Evolutionary conservation across 2,888 invertebrate species (phyloP), one percentile per base, ranked within the genome.

Genomic region (Deilephila elpenor): DNA sequence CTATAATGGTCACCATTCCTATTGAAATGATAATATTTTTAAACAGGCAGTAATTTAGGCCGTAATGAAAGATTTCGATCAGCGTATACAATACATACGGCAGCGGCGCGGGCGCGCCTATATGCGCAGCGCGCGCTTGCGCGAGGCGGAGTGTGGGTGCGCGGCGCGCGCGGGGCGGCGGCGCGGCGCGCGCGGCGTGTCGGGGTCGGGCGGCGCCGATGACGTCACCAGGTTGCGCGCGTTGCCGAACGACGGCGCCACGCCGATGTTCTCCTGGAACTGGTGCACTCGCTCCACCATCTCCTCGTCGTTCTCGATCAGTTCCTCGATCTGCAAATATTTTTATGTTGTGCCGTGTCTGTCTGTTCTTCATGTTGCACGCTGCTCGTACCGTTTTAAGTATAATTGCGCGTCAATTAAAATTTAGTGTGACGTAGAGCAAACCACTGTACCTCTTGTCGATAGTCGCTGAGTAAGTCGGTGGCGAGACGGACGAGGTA

Each of bases 401-500:
- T 5, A 59, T 8, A 59, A 11, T 29, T 14, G 7, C 14, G 53
- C 1, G 11, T 20, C 6, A 20, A 60, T 11, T 11, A 11, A 0
- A 11, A 60, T 25, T 8, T 32, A 61, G 14, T 61, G 29, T 25
- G 14, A 29, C 11, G 44, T 14, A 44, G 44, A 61, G 3, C 5
- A n/a, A 37, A 20, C 0, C 5, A 53, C 25, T 17, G 32, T 20
- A 93, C 95, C 93, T 96, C 96, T 32, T 91, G 91, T 4, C 89
- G 90, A 81, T 95, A 95, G 78, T 95, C 95, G 51, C 82, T 84
- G 70, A 95, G 90, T 56, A 95, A 89, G 80, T 95, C 95, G 53
- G 89, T 89, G 78, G 95, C 92, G 78, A 95, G 87, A 74, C 90
- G 92, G 75, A 94, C 92, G 67, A 96, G 90, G 81, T 95, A 93